Percentiles rank a stretch among this genome's conserved stretches.
Evolutionary conservation across 2,113 vertebrate genomes (phyloP).

Genomic region (Empidonax alnorum): DNA sequence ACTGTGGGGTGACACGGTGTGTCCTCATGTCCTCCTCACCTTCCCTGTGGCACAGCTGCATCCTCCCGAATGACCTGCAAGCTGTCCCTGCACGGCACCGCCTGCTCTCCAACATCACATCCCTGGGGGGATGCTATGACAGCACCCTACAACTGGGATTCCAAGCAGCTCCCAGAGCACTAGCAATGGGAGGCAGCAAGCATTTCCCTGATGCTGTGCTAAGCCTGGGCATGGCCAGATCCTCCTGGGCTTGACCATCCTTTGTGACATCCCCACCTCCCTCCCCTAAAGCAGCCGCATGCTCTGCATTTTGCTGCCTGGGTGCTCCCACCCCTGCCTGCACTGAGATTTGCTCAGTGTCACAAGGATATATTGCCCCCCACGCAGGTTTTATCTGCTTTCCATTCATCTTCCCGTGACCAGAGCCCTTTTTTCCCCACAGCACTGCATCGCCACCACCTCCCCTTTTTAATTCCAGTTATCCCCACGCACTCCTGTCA

Average conservation of each 20-base stretch:
- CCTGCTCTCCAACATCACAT: accelerated
- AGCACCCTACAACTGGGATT: background rate
- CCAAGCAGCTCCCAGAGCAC: background rate
- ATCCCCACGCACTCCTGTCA: background rate
- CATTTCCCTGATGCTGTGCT: background rate
- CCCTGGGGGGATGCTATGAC: background rate
- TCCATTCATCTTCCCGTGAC: background rate
- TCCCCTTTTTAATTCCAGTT: background rate
- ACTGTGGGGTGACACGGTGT: accelerated
- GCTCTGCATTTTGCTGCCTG: background rate
- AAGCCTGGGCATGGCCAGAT: background rate
- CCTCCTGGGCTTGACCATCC: background rate
- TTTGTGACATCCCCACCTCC: background rate
- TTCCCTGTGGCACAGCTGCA: background rate
- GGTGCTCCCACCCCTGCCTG: background rate
- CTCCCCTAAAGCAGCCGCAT: background rate
- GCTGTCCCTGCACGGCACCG: background rate
- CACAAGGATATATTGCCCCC: background rate
- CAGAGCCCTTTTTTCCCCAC: background rate
- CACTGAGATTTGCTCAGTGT: background rate
- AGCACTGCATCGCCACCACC: background rate
- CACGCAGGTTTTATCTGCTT: background rate
- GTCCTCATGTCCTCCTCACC: background rate
- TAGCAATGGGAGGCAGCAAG: background rate
- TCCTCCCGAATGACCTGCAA: background rate